These are phyloP conservation scores for Astropecten irregularis DNA, from an alignment of 53 echinoderm and acorn worm species.

Conservation along the genomic window DNA sequence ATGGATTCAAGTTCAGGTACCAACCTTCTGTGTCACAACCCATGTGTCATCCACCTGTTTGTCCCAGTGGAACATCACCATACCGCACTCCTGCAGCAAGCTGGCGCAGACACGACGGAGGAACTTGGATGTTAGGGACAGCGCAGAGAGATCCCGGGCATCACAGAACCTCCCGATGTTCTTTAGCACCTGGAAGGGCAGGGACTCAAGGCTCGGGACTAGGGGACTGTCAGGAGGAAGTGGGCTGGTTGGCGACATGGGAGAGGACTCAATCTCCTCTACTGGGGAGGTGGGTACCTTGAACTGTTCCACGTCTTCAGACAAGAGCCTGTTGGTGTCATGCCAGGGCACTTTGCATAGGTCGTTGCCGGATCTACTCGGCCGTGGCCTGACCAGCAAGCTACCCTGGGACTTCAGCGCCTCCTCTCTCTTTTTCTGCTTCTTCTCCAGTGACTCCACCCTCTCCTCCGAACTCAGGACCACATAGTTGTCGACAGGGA, in stretches of 20 bases:
- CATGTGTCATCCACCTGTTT: conserved; percentile 57
- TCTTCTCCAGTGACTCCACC: neutral
- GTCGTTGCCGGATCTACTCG: neutral
- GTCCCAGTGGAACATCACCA: conserved; percentile 60
- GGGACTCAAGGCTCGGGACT: conserved; percentile 2
- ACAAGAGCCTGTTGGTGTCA: neutral
- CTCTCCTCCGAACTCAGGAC: neutral
- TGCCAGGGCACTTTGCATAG: conserved; percentile 51
- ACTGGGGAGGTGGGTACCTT: neutral
- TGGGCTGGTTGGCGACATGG: conserved; percentile 27
- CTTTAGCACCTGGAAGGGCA: conserved; percentile 44
- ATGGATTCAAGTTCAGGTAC: neutral
- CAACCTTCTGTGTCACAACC: conserved; percentile 64
- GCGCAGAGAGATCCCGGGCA: conserved; percentile 3
- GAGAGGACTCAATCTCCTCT: neutral
- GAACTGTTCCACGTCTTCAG: conserved; percentile 1
- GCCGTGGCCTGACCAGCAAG: neutral
- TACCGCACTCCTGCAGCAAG: conserved; percentile 56
- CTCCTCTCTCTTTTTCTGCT: conserved; percentile 26
- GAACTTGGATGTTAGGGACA: conserved; percentile 55
- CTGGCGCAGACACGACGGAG: conserved; percentile 51
- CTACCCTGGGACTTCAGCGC: conserved; percentile 10
- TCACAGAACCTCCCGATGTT: conserved; percentile 46
- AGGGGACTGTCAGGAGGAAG: neutral
- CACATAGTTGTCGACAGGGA: conserved; percentile 13